Evolutionary conservation across 1,140 invertebrate genomes (phyloP).

Genomic region (Neodiprion lecontei): DNA sequence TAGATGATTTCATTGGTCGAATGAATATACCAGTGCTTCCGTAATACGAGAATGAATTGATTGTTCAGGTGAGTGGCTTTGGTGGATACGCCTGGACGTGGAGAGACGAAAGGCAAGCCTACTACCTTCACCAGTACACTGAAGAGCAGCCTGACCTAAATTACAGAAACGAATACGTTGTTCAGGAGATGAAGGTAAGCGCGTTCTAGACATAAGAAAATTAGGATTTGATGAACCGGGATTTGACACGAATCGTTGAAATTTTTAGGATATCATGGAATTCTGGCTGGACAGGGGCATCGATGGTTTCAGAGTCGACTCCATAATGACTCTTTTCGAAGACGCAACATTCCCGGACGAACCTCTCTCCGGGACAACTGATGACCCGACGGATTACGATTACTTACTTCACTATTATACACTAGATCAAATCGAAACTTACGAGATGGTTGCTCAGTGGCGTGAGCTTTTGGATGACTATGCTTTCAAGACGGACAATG

Average conservation of each 20-base stretch:
- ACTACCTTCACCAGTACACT: constrained; percentile 80
- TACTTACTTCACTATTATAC: constrained; percentile 70
- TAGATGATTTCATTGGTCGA: not conserved
- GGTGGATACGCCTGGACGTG: constrained; percentile 77
- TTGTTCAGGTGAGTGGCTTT: constrained; percentile 66
- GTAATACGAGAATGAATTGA: not conserved
- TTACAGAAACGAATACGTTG: constrained; percentile 66
- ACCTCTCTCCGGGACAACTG: constrained; percentile 51
- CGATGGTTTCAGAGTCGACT: constrained; percentile 74
- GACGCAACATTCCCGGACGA: constrained; percentile 64
- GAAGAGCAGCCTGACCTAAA: constrained; percentile 78
- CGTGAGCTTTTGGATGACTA: constrained; percentile 66
- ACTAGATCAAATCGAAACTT: constrained; percentile 65
- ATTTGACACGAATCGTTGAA: not conserved
- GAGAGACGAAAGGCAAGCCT: constrained; percentile 67
- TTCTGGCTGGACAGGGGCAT: constrained; percentile 78
- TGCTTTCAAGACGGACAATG: constrained; percentile 53
- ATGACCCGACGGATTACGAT: constrained; percentile 59
- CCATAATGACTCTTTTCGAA: constrained; percentile 68
- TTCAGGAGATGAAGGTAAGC: constrained; percentile 64
- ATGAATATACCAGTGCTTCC: not conserved
- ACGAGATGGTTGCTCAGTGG: constrained; percentile 67
- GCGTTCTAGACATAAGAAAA: constrained; percentile 17
- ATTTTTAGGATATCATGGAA: constrained; percentile 65
- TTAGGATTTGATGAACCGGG: not conserved